Base-by-base conservation (phyloP, 2,888 invertebrate genomes). In the Diabrotica balteata region DNA sequence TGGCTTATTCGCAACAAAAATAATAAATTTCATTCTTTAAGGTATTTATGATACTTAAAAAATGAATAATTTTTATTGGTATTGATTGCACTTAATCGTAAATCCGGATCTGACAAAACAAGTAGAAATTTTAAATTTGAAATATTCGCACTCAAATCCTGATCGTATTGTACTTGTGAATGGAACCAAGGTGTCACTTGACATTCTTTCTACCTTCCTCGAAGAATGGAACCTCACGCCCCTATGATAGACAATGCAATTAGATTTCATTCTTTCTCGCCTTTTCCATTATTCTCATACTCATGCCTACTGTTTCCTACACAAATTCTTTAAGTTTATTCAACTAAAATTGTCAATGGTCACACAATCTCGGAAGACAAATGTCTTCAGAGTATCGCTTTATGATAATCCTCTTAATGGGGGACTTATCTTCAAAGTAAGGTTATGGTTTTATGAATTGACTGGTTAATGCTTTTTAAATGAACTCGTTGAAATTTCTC, bases 211-310 rank as follows among this genome's bases (percentile, higher is more conserved):
- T 73, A 72, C 73, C 66, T 61, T 53, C 64, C 59, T 32, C 43
- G 22, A 63, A 75, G 73, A 78, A 78, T 77, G 63, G 67, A 65
- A 69, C 75, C 81, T 83, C 83, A 83, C 83, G 83, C 83, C 82
- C 80, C 80, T 79, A 67, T 74, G 75, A 82, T 82, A 82, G 81
- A 82, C 82, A 82, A 83, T 82, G 81, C 83, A 83, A 83, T 83
- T 83, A 83, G 78, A 78, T 70, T 70, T 79, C 79, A 82, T 83
- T 82, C 81, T 82, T 69, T 65, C 63, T 52, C 47, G 47, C 64
- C 50, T 57, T 61, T 71, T 68, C 68, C 67, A 67, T 68, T 66
- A 67, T 68, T 70, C 66, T 43, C 54, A 43, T n/a, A 57, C 62
- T 66, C 53, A 66, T 43, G 60, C 50, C 42, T 50, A 52, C 46